Evolutionary conservation across 2,888 invertebrate genomes (phyloP), one percentile per base, ranked within the genome.

Genomic region (Helicoverpa assulta): DNA sequence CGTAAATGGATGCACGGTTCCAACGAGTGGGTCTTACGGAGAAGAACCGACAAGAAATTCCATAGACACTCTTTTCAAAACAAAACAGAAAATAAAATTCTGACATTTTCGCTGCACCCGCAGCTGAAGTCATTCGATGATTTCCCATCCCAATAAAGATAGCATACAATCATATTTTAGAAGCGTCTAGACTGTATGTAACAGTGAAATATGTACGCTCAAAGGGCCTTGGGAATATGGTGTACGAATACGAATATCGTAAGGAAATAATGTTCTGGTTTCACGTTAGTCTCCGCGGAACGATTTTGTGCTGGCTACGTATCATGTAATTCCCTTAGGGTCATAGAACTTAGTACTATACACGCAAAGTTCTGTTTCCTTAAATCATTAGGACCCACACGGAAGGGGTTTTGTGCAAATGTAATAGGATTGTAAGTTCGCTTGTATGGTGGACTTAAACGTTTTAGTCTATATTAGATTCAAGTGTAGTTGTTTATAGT

Each of bases 161-260:
- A 8, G 10, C 8, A 33, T 33, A n/a, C 53, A 26, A 50, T 6
- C 8, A 4, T 56, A 52, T 52, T 53, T 56, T 29, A 37, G 6
- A 58, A 14, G 8, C 56, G 18, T 52, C 51, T 55, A 62, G 53
- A 51, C 29, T 3, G 21, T 62, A 63, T 37, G 61, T 54, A 21
- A 18, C 18, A 16, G 14, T 58, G 14, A 50, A 59, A 53, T 51
- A 14, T 57, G 4, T 47, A 21, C 1, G 6, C 33, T 7, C 21
- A 16, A 59, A 63, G 18, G n/a, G 40, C 54, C 57, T 61, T 52
- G 61, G 69, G 80, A 76, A 69, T 68, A 54, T 55, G 69, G 33
- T 40, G 47, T 54, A 51, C 51, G 21, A 40, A 40, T 40, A 10
- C 40, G 33, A 54, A 57, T 57, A 61, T 65, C 29, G 26, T 56